Evolutionary conservation across 2,888 invertebrate species (phyloP).

Genomic region (Heteromyza rotundicornis): DNA sequence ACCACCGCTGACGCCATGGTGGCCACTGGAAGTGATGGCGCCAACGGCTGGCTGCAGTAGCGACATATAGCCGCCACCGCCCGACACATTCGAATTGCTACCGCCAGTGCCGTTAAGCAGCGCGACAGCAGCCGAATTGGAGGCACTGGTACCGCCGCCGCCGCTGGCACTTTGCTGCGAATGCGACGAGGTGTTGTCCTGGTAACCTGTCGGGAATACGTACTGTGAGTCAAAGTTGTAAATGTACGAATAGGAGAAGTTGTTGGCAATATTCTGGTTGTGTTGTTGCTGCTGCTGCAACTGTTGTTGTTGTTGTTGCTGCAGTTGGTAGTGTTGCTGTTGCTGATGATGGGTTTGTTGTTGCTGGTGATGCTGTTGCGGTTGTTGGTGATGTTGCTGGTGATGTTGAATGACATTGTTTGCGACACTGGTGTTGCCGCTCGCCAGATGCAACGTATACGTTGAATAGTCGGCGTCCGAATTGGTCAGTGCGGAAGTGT

Average conservation of each 20-base stretch:
- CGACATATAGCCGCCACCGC: constrained; percentile 69
- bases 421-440: constrained; percentile 29
- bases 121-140: constrained; percentile 35
- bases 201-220: constrained; percentile 64
- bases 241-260: constrained; percentile 63
- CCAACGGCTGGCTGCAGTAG: constrained; percentile 67
- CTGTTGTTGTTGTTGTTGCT: constrained; percentile 55
- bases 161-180: constrained; percentile 61
- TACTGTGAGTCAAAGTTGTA: constrained; percentile 67
- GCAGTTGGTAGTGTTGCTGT: constrained; percentile 46
- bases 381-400: constrained; percentile 47
- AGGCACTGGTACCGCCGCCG: constrained; percentile 39
- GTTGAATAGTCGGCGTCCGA: constrained; percentile 49
- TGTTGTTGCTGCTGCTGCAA: constrained; percentile 56
- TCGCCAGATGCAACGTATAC: constrained; percentile 50
- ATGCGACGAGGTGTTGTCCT: constrained; percentile 62
- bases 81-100: constrained; percentile 23
- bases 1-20: constrained; percentile 59
- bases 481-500: constrained; percentile 40
- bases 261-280: constrained; percentile 56
- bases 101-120: constrained; percentile 31
- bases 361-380: constrained; percentile 49
- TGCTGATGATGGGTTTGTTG: constrained; percentile 44
- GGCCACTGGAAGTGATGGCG: constrained; percentile 47
- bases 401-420: constrained; percentile 30